A percentile compares a stretch with the other conserved stretches of the same genome.
These are phyloP conservation scores for Chaenocephalus aceratus DNA, from an alignment of 2,113 vertebrate genomes.

Conservation along the genomic window DNA sequence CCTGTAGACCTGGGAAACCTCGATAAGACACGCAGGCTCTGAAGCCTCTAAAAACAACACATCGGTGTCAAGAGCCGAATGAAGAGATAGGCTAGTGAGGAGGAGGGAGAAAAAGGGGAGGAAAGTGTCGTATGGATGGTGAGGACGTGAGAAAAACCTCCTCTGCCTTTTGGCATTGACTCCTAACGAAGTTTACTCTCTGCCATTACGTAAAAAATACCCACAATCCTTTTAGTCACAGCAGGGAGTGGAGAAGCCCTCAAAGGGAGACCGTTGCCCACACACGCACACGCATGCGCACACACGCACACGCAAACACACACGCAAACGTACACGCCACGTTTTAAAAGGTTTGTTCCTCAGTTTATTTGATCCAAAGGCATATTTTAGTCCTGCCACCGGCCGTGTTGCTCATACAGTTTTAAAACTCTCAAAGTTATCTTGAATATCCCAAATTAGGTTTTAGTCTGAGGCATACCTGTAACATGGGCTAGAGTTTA, in stretches of 20 bases:
- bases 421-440: slow-evolving; percentile 41
- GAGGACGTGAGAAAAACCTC: slow-evolving; percentile 46
- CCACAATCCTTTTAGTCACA: slow-evolving; percentile 84
- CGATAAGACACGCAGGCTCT: slow-evolving; percentile 78
- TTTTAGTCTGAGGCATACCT: slow-evolving; percentile 16
- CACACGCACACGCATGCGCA: slow-evolving; percentile 5
- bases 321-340: slow-evolving; percentile 13
- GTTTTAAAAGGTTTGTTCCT: slow-evolving; percentile 43
- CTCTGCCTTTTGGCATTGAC: slow-evolving; percentile 69
- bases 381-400: slow-evolving; percentile 47
- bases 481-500: slow-evolving; percentile 26
- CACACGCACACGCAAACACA: slow-evolving; percentile 1
- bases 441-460: slow-evolving; percentile 45
- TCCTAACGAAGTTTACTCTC: slow-evolving; percentile 66
- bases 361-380: slow-evolving; percentile 56
- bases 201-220: slow-evolving; percentile 73
- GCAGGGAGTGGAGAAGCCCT: slow-evolving; percentile 73
- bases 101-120: slow-evolving; percentile 33
- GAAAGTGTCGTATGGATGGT: slow-evolving; percentile 32
- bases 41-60: slow-evolving; percentile 68
- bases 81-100: slow-evolving; percentile 53
- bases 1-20: slow-evolving; percentile 75
- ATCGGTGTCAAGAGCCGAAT: slow-evolving; percentile 68
- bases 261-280: slow-evolving; percentile 57
- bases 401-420: slow-evolving; percentile 36